Base-by-base conservation (phyloP, 2,113 vertebrate species). In the Miniopterus natalensis region DNA sequence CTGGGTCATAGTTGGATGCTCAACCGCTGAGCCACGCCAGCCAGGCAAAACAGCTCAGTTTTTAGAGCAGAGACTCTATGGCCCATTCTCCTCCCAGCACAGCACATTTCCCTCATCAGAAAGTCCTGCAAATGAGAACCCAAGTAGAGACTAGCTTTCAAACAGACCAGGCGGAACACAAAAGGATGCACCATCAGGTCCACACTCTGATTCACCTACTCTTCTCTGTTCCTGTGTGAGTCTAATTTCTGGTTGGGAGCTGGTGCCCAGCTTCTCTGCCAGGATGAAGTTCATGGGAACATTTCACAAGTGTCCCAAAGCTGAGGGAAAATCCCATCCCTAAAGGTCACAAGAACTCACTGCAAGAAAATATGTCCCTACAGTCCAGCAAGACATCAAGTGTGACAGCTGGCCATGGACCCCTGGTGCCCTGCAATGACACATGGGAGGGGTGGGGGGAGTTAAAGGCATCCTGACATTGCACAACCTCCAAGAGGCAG, bases 281-380 rank as follows among this genome's bases (percentile, higher is more conserved):
- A 77, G 31, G n/a, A 75, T 21, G 61, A 92, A 85, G 45, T 55
- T 80, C 79, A 40, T 20, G 23, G 77, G n/a, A n/a, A 65, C 55
- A 47, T 40, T 83, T 89, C 83, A 89, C 29, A 70, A 84, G 36
- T 63, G 68, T 36, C 83, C 83, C 31, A n/a, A 81, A 91, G 49
- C n/a, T 27, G 18, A 88, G 61, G 14, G 7, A 88, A 89, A 92
- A 20, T 15, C 73, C 70, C 42, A 70, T 51, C 40, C 25, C 13
- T 65, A n/a, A 68, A 85, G 70, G 42, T 31, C 29, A 20, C 66
- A 61, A 75, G 61, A 90, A 92, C 81, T 90, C 70, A 84, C 8
- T 23, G 25, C 5, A 57, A 95, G 86, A 57, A 65, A 45, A 31
- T 40, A 80, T 0, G 27, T n/a, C 36, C 31, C 51, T 81, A 40